Evolutionary conservation across 2,888 invertebrate genomes (phyloP), one percentile per base, ranked within the genome.

Genomic region (Odontomyia ornata): DNA sequence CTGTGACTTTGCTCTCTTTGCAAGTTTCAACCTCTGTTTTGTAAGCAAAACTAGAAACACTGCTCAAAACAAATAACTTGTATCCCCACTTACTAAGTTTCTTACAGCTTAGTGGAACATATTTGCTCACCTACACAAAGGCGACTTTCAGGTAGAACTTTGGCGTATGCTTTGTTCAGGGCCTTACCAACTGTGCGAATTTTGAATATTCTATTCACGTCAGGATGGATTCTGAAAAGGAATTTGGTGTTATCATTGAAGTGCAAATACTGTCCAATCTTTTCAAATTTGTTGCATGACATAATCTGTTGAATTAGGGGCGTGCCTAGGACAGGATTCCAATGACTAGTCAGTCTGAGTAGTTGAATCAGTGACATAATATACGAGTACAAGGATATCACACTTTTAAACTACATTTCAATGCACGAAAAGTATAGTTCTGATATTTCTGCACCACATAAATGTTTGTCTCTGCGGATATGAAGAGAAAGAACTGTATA

Each of bases 151-250:
- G 13, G 13, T 9, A 43, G 43, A 43, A 43, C 43, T 43, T 7
- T 43, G 43, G 13, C 43, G 43, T 43, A 43, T 43, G 43, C 43
- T 43, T 43, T 43, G 43, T 7, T 52, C 13, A 56, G 23, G 30
- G 76, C 46, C 21, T 79, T 46, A 52, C 80, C 36, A 23, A 80
- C 21, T 30, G 77, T 76, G 11, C 78, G 72, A 15, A 79, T 75
- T 79, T 79, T 80, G 64, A 78, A 77, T 18, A 80, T 57, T n/a
- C 79, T 60, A 75, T 79, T 80, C 30, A 67, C 72, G 65, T 64
- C 23, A 36, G 79, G 75, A 71, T 76, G 43, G 76, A 36, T 69
- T 52, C 30, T 75, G 46, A 23, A 23, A 18, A 25, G 46, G 15
- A 46, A 18, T 43, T 69, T 69, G 15, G 69, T 25, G 52, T 77